A percentile compares a stretch with the other conserved stretches of the same genome.
Evolutionary conservation across 2,797 vertebrate species (phyloP).

Genomic region (Benthosema pterotum): DNA sequence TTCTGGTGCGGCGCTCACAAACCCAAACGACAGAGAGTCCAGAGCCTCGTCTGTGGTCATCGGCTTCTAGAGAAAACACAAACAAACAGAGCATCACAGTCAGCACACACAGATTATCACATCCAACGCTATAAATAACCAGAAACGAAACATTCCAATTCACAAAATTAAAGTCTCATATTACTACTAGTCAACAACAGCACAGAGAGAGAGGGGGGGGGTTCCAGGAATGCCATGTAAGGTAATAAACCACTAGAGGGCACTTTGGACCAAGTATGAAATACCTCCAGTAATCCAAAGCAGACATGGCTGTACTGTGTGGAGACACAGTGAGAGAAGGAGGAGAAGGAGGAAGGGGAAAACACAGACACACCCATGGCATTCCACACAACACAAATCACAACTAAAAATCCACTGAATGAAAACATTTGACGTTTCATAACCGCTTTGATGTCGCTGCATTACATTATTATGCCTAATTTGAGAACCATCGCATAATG

Average conservation of each 20-base stretch:
- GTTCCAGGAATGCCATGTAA: not conserved
- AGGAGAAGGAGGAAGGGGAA: slow-evolving; percentile 52
- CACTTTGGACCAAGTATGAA: slow-evolving; percentile 14
- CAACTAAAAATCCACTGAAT: slow-evolving; percentile 8
- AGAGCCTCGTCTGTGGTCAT: slow-evolving; percentile 74
- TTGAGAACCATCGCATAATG: slow-evolving; percentile 16
- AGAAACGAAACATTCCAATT: not conserved
- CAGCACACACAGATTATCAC: not conserved
- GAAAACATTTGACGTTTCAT: not conserved
- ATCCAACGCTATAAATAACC: not conserved
- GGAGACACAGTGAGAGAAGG: slow-evolving; percentile 32
- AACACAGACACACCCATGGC: slow-evolving; percentile 75
- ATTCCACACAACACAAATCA: slow-evolving; percentile 45
- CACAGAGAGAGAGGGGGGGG: not conserved
- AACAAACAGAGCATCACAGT: slow-evolving; percentile 6
- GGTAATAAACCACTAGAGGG: slow-evolving; percentile 71
- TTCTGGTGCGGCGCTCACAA: slow-evolving; percentile 50
- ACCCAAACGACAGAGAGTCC: slow-evolving; percentile 71
- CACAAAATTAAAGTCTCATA: not conserved
- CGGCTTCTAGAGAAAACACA: slow-evolving; percentile 64
- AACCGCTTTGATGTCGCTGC: not conserved
- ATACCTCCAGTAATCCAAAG: slow-evolving; percentile 49
- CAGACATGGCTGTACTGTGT: slow-evolving; percentile 34
- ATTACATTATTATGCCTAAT: not conserved
- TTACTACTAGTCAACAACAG: slow-evolving; percentile 5